phyloP scores from a whole-genome alignment of 2,888 invertebrate genomes.

The Orgyia antiqua region DNA sequence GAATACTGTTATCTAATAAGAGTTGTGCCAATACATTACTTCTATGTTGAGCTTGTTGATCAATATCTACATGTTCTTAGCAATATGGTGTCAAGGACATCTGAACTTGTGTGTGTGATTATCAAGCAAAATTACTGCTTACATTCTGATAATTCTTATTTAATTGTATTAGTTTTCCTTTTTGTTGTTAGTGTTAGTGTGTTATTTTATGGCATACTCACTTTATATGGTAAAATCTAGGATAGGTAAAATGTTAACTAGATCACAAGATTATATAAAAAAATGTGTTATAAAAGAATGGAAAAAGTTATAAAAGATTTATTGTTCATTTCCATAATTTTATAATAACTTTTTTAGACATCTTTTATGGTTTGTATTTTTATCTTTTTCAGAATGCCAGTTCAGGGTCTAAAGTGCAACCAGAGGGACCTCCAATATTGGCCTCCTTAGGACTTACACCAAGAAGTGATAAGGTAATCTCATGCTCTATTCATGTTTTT shows the following conservation, averaged over 20 bases:
- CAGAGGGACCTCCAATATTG: constrained; percentile 73
- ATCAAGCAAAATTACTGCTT: constrained; percentile 16
- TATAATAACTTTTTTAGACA: too few relatives aligned
- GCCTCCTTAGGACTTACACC: constrained; percentile 74
- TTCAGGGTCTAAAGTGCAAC: constrained; percentile 53
- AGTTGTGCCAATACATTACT: constrained; percentile 3
- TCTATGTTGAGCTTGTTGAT: constrained; percentile 19
- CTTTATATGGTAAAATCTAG: too few relatives aligned
- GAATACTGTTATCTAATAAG: constrained; percentile 10
- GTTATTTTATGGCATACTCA: too few relatives aligned
- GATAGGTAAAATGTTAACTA: too few relatives aligned
- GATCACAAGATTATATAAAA: too few relatives aligned
- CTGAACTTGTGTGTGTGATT: constrained; percentile 32
- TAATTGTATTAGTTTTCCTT: constrained; percentile 10
- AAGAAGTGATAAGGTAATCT: constrained; percentile 71
- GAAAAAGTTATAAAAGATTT: too few relatives aligned
- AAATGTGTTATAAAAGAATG: too few relatives aligned
- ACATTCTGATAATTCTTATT: constrained; percentile 15
- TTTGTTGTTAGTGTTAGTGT: constrained; percentile 14
- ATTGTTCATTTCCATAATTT: too few relatives aligned
- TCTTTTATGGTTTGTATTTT: too few relatives aligned
- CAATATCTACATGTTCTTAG: constrained; percentile 15
- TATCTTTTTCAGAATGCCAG: constrained; percentile 51
- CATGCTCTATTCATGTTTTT: constrained; percentile 24
- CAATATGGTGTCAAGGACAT: constrained; percentile 62